Conservation (phyloP, 2,797 vertebrate species). For the Holocentrus rufus region DNA sequence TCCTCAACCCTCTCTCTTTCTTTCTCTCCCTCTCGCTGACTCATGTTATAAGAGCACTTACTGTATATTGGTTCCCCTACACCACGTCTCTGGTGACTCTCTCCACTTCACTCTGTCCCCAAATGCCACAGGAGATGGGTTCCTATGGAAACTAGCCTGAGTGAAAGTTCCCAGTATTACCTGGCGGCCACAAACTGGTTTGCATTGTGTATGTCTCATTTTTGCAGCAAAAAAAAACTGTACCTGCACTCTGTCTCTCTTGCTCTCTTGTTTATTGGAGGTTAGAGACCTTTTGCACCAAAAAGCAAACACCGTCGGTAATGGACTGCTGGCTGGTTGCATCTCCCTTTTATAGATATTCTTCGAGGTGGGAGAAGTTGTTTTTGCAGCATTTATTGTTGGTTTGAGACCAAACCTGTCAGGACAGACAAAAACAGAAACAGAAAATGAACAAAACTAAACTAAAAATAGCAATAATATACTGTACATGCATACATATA, state of each 20-base stretch:
- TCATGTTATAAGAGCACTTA: conserved; percentile 68
- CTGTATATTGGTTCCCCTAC: conserved; percentile 16
- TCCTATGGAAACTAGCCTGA: conserved; percentile 69
- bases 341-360: conserved; percentile 9
- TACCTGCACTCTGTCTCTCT: neutral
- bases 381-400: conserved; percentile 5
- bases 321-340: neutral
- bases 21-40: conserved; percentile 31
- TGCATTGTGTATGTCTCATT: conserved; percentile 18
- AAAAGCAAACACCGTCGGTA: neutral
- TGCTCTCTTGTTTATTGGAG: conserved; percentile 3
- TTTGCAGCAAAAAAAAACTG: conserved; percentile 7
- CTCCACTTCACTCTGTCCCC: conserved; percentile 39
- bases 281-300: conserved; percentile 17
- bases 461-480: neutral
- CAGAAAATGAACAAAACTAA: no score
- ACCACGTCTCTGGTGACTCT: conserved; percentile 32
- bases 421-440: neutral
- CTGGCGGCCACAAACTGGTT: conserved; percentile 47
- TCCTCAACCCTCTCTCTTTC: neutral
- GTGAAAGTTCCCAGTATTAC: conserved; percentile 40
- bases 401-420: conserved; percentile 13
- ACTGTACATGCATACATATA: neutral
- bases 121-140: conserved; percentile 62
- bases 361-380: conserved; percentile 3